Evolutionary conservation across 2,888 invertebrate species (phyloP).

Genomic region (Ceriagrion tenellum): DNA sequence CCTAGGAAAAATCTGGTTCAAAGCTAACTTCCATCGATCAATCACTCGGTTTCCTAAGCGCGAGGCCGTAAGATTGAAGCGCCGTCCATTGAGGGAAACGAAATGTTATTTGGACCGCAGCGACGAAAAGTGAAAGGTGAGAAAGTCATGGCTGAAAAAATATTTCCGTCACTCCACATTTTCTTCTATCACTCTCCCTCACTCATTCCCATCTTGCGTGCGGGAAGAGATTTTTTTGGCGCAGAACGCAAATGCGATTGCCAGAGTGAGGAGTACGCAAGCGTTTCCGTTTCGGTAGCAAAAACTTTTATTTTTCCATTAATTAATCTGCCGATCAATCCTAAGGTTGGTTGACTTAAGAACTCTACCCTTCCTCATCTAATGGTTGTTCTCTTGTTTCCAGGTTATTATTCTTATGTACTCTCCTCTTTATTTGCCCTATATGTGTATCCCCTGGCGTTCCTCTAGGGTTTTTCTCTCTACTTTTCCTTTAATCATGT

Average conservation of each 20-base stretch:
- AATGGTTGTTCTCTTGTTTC: too few relatives aligned
- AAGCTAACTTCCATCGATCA: not conserved
- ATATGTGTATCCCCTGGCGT: too few relatives aligned
- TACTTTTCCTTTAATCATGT: too few relatives aligned
- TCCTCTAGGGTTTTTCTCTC: too few relatives aligned
- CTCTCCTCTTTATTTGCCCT: too few relatives aligned
- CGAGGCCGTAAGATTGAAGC: not conserved
- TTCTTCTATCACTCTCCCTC: not conserved
- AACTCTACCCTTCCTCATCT: too few relatives aligned
- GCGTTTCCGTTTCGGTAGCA: too few relatives aligned
- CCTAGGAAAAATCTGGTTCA: too few relatives aligned
- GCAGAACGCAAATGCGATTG: not conserved
- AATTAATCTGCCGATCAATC: too few relatives aligned
- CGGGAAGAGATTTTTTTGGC: not conserved
- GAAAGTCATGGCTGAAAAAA: not conserved
- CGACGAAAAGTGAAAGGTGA: slow-evolving; percentile 19
- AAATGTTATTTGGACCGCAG: not conserved
- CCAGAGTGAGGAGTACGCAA: not conserved
- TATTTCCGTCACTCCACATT: not conserved
- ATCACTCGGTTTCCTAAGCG: not conserved
- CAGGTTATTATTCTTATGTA: too few relatives aligned
- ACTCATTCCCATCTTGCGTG: not conserved
- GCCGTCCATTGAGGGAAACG: not conserved
- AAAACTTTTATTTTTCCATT: too few relatives aligned
- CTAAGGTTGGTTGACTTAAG: too few relatives aligned